Evolutionary conservation across 1,140 invertebrate species (phyloP).

Genomic region (Venturia canescens): DNA sequence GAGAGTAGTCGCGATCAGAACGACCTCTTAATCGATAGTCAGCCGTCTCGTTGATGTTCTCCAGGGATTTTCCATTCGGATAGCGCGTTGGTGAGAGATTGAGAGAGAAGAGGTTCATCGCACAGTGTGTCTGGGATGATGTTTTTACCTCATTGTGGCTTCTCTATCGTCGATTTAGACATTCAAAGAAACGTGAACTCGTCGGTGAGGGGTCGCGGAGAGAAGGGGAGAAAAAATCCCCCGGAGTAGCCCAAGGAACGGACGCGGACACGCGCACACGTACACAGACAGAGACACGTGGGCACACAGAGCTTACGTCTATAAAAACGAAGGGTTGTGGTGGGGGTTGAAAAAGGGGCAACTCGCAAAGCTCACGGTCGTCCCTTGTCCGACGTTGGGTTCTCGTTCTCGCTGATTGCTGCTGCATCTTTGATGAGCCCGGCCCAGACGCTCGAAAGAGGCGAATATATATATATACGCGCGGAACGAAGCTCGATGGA

Average conservation of each 20-base stretch:
- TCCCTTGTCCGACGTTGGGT: conserved; percentile 61
- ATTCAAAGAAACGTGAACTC: conserved; percentile 69
- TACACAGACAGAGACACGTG: background rate
- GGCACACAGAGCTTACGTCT: no score
- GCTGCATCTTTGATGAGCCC: conserved; percentile 77
- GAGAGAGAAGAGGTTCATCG: conserved; percentile 17
- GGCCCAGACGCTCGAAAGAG: conserved; percentile 71
- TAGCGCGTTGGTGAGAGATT: background rate
- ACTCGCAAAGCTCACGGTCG: conserved; percentile 17
- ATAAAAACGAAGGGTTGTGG: background rate
- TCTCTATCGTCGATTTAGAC: conserved; percentile 68
- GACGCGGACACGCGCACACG: conserved; percentile 13
- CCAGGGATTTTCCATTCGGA: conserved; percentile 1
- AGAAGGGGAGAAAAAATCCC: conserved; percentile 34
- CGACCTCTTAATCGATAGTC: conserved; percentile 38
- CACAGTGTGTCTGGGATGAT: conserved; percentile 53
- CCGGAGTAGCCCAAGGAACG: conserved; percentile 49
- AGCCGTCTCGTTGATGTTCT: background rate
- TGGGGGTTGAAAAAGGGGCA: conserved; percentile 17
- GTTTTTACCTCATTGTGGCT: conserved; percentile 57
- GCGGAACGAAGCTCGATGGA: conserved; percentile 53
- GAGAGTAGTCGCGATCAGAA: conserved; percentile 36
- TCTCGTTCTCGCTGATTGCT: conserved; percentile 75
- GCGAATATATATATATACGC: conserved; percentile 51
- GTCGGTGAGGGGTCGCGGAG: conserved; percentile 52